phyloP scores from a whole-genome alignment of 2,888 invertebrate species.

The Gymnocheta viridis region DNA sequence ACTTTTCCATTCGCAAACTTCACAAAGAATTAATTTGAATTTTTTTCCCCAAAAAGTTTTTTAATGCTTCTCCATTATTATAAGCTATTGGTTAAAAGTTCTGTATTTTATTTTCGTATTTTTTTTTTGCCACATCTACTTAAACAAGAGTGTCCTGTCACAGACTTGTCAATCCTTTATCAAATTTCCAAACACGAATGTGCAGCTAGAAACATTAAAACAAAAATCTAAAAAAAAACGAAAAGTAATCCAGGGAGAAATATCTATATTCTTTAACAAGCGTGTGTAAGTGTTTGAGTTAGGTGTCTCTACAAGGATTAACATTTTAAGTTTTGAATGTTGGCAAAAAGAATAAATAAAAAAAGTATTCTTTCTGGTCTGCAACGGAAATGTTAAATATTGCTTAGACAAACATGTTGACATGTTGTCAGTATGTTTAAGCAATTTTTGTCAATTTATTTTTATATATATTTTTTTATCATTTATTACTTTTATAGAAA shows the following conservation, averaged over 20 bases:
- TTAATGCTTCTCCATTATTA: slow-evolving; percentile 34
- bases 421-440: slow-evolving; percentile 78
- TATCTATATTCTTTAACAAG: slow-evolving; percentile 19
- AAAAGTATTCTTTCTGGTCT: slow-evolving; percentile 43
- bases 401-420: slow-evolving; percentile 79
- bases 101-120: not conserved
- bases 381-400: slow-evolving; percentile 69
- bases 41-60: slow-evolving; percentile 27
- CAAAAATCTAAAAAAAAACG: not conserved
- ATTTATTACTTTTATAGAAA: slow-evolving; percentile 18
- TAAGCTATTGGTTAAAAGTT: slow-evolving; percentile 20
- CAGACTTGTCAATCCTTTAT: slow-evolving; percentile 70
- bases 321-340: slow-evolving; percentile 55
- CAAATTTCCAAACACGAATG: slow-evolving; percentile 54
- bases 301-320: slow-evolving; percentile 55
- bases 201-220: not conserved
- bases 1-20: not conserved
- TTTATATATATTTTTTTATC: slow-evolving; percentile 9
- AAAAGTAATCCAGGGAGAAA: not conserved
- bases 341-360: not conserved
- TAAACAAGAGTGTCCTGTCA: slow-evolving; percentile 64
- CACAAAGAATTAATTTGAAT: not conserved
- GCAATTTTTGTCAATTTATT: slow-evolving; percentile 56
- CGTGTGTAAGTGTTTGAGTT: slow-evolving; percentile 14
- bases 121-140: slow-evolving; percentile 17